Base-by-base conservation (phyloP, 1,140 invertebrate species). In the Neoseiulus cucumeris region DNA sequence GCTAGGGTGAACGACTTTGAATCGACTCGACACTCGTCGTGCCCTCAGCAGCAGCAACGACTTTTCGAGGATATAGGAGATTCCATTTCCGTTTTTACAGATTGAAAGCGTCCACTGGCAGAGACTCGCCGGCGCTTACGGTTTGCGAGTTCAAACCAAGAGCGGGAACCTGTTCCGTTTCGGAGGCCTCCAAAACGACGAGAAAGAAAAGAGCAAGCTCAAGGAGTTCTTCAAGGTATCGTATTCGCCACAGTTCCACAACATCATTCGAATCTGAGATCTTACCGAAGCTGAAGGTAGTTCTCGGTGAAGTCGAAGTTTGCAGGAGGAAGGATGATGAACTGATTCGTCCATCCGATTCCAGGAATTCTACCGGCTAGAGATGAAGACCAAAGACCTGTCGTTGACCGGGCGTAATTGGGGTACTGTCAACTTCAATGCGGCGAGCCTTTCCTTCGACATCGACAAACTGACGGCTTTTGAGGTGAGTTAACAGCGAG, bases 341-440 rank as follows among this genome's bases (percentile, higher is more conserved):
- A n/a, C n/a, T n/a, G n/a, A n/a, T n/a, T n/a, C n/a, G n/a, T n/a
- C n/a, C n/a, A 14, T 47, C 4, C 4, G 28, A 47, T 47, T 47
- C 4, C 45, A 47, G 45, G 45, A 47, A 25, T 47, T 47, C 14
- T 47, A 47, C 45, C 20, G 45, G 39, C 68, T 73, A 4, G 69
- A 73, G 14, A 59, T 82, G 22, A 75, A 77, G 65, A 75, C 74
- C 44, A 91, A 91, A 73, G 93, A 98, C 72, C 76, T 94, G 41
- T 89, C 87, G 71, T 78, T 98, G 0, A 97, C 94, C 77, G 96
- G 96, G 5, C 98, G 94, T 93, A 99, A 99, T 77, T 98, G 95
- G 90, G 96, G 96, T 55, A 87, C 87, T 1, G 89, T 89, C 12
- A 87, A 91, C 71, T 98, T 99, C 75, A 83, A 85, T 7, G 39